Base-by-base conservation (phyloP, 2,113 vertebrate genomes). In the Sphyrna mokarran region DNA sequence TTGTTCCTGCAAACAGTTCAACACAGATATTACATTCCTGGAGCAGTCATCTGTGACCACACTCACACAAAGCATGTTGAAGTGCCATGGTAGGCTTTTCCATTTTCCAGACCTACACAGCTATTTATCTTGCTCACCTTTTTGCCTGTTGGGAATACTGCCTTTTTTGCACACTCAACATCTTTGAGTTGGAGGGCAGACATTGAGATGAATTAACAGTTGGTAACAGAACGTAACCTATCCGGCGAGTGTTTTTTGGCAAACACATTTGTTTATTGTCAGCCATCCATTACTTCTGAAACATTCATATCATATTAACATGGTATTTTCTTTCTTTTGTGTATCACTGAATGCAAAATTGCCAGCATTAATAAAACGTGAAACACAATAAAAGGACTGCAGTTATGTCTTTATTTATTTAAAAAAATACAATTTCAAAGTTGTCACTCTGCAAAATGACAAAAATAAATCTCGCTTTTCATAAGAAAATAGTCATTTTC, bases 111-210 rank as follows among this genome's bases (percentile, higher is more conserved):
- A 40, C 3, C 43, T 76, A 20, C 94, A 72, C 43, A 48, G 43
- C 20, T 66, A 76, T 95, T 37, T 40, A 43, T 95, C 94, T 95
- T 95, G 94, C 43, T 95, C 94, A 95, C 69, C 94, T 95, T 72
- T 95, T 20, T 16, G 94, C 94, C 68, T 72, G 43, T 33, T 29
- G 94, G 94, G 94, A 76, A 54, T 48, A 54, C 1, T 29, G 68
- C 48, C 48, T 18, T 2, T 26, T 66, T 13, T 76, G 94, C 94
- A 95, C 68, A 33, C 26, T 95, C 40, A 70, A 48, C 94, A 43
- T 72, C 68, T 76, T 95, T 76, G 94, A 95, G 40, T 14, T 54
- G 26, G 18, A 40, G 69, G 48, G 94, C 29, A 63, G 29, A n/a
- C 61, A 54, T 61, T 5, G 87, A 33, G 68, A 76, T 54, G 43